phyloP scores from a whole-genome alignment of 2,797 vertebrate species.

The Syndactyla subalaris region DNA sequence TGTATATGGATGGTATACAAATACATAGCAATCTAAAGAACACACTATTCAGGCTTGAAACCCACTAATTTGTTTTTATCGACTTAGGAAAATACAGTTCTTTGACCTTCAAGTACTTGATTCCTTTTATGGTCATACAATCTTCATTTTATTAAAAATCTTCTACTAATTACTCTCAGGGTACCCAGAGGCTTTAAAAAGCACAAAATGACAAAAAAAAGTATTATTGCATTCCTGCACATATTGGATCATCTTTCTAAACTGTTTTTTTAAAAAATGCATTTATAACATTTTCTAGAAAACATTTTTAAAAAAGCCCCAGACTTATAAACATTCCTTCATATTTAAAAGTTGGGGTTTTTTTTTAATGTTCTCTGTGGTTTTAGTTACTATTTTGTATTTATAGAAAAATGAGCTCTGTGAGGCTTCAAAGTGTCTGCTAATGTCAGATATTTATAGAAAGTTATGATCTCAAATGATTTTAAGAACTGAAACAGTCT shows the following conservation, averaged over 20 bases:
- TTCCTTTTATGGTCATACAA: constrained; percentile 3
- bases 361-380: constrained; percentile 15
- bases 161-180: not conserved
- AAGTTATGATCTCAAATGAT: constrained; percentile 33
- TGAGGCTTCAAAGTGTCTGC: not conserved
- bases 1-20: not conserved
- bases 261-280: not conserved
- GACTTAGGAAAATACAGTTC: not conserved
- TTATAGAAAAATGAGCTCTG: constrained; percentile 22
- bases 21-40: not conserved
- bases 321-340: not conserved
- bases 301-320: not conserved
- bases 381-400: constrained; percentile 31
- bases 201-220: not conserved
- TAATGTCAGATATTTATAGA: constrained; percentile 38
- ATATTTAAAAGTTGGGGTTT: not conserved
- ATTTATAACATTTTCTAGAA: not conserved
- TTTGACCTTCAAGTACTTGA: constrained; percentile 35
- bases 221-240: not conserved
- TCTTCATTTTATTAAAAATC: constrained; percentile 32
- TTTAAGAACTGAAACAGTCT: not conserved
- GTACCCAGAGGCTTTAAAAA: constrained; percentile 7
- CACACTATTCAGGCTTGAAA: not conserved
- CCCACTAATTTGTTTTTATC: not conserved
- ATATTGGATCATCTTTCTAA: not conserved